These are phyloP conservation scores for Callosobruchus maculatus DNA, from an alignment of 2,888 invertebrate genomes.

Conservation along the genomic window DNA sequence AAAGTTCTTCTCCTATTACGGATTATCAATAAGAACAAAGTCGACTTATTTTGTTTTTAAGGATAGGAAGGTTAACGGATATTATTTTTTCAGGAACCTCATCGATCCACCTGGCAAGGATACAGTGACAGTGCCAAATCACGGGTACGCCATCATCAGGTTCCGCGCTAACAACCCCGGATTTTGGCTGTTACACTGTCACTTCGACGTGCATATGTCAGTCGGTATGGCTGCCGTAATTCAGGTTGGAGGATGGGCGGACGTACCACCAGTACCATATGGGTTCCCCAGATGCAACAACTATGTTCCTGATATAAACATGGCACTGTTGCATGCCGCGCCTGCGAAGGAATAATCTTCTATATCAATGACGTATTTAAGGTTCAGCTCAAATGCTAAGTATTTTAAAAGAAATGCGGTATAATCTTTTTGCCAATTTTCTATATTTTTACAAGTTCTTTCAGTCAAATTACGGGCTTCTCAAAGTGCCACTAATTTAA, in stretches of 20 bases:
- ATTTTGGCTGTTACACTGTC: not conserved
- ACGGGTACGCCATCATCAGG: not conserved
- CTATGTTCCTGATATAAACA: slow-evolving; percentile 53
- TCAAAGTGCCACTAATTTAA: too few species aligned
- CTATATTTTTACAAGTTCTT: too few species aligned
- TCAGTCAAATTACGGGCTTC: too few species aligned
- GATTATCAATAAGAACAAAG: too few species aligned
- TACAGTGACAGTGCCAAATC: not conserved
- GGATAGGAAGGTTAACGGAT: too few species aligned
- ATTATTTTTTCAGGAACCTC: slow-evolving; percentile 71
- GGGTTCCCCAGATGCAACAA: slow-evolving; percentile 50
- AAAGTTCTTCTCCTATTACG: too few species aligned
- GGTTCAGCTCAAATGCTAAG: too few species aligned
- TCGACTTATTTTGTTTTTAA: too few species aligned
- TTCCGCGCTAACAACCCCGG: not conserved
- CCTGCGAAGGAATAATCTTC: not conserved
- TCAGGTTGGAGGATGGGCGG: not conserved
- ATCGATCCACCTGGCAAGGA: slow-evolving; percentile 48
- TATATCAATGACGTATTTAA: too few species aligned
- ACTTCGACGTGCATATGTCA: not conserved
- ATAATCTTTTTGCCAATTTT: too few species aligned
- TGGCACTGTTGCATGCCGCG: not conserved
- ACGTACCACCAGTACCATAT: slow-evolving; percentile 52
- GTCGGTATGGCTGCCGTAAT: not conserved
- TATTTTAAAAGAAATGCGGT: too few species aligned